Base-by-base conservation (phyloP, 2,888 invertebrate species). In the Terebella lapidaria region DNA sequence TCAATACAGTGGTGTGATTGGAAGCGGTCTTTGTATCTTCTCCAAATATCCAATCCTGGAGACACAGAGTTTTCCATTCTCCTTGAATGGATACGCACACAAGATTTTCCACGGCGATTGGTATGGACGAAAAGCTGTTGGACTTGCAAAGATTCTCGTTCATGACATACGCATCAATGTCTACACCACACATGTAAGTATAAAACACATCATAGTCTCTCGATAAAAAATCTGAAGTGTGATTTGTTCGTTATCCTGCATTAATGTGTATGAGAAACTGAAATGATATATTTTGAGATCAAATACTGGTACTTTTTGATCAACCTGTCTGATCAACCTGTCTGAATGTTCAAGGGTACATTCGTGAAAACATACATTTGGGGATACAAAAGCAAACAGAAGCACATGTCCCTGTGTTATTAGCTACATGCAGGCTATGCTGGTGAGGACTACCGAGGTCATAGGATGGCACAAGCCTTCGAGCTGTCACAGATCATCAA, bases 51-150 rank as follows among this genome's bases (percentile, higher is more conserved):
- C 70, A 2, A 79, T 81, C 29, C 54, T 89, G 71, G 91, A 92
- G 76, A 89, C 91, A 0, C 88, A 94, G 75, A 94, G 91, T 75
- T 92, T 94, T 79, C 88, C 90, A 67, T 99, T 94, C 90, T 87
- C 93, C 22, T 84, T 99, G n/a, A 99, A 99, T 83, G 99, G 99
- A 2, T 97, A 95, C 77, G 89, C 94, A 51, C 91, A 95, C 83
- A 91, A 92, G 83, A 83, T 95, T 64, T 91, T 92, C 66, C 97
- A 97, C 78, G 97, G 94, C 0, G 99, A 99, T 80, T 99, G 99
- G 99, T 97, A 94, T 81, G 96, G 94, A 45, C 96, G 96, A 2
- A 99, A 99, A 84, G 94, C 78, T 20, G 72, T 77, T 20, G 83
- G 83, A 2, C 68, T 84, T 59, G 78, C 73, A 51, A 71, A 70